Evolutionary conservation across 2,797 vertebrate genomes (phyloP).

Genomic region (Oryzias sinensis): DNA sequence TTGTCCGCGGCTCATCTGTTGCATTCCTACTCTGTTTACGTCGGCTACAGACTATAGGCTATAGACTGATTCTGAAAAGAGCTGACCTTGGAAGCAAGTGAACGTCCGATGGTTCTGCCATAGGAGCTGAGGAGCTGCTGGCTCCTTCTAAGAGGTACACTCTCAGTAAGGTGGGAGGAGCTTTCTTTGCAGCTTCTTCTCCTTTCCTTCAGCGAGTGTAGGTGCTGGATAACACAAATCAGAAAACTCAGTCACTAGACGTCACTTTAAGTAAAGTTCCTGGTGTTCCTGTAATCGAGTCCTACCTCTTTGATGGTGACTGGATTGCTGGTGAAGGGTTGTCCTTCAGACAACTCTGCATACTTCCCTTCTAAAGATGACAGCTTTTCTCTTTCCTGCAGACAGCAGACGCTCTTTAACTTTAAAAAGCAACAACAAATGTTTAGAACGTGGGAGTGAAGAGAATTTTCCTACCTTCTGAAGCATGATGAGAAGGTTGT

Average conservation of each 20-base stretch:
- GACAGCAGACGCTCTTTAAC: conserved; percentile 12
- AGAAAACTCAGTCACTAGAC: conserved; percentile 15
- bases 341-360: conserved; percentile 76
- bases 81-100: conserved; percentile 79
- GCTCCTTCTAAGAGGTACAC: conserved; percentile 84
- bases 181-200: conserved; percentile 86
- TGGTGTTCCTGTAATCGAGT: conserved; percentile 1
- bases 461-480: conserved; percentile 66
- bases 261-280: neutral
- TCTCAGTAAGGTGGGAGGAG: conserved; percentile 79
- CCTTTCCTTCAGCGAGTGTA: conserved; percentile 86
- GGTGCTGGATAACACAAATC: conserved; percentile 74
- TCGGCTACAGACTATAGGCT: too few relatives aligned
- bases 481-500: conserved; percentile 78
- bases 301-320: conserved; percentile 74
- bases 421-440: neutral
- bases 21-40: too few relatives aligned
- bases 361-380: conserved; percentile 78
- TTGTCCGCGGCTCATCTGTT: too few relatives aligned
- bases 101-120: conserved; percentile 83
- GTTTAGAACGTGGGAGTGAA: conserved; percentile 9
- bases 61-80: neutral
- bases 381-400: conserved; percentile 78
- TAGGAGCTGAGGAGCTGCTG: conserved; percentile 79
- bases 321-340: conserved; percentile 62